A percentile compares a stretch with the other conserved stretches of the same genome.
Conservation (phyloP, 2,888 invertebrate genomes). For the Torymus tubicola region DNA sequence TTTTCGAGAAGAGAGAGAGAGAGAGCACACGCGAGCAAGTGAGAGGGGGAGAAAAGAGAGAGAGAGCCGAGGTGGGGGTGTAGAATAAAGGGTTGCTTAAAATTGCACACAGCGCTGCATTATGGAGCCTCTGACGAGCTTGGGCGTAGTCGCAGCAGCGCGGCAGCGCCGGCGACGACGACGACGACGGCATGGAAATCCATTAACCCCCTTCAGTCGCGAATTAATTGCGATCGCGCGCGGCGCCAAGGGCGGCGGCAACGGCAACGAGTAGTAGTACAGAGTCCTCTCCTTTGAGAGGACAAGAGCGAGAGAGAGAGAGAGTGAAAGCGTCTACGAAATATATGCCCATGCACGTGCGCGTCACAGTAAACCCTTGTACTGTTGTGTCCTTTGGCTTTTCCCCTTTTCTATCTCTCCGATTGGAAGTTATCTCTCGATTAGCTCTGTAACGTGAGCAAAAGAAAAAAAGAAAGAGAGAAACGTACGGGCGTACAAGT, state of each 20-base stretch:
- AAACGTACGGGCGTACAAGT: not conserved
- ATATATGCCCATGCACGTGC: slow-evolving; percentile 45
- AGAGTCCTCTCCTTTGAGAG: slow-evolving; percentile 63
- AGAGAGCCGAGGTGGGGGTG: slow-evolving; percentile 64
- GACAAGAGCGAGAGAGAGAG: not conserved
- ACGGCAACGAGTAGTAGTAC: too few species aligned
- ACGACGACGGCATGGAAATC: slow-evolving; percentile 72
- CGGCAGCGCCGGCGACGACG: slow-evolving; percentile 66
- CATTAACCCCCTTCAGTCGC: slow-evolving; percentile 73
- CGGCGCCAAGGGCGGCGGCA: slow-evolving; percentile 66
- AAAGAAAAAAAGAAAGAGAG: slow-evolving; percentile 26
- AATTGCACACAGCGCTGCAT: slow-evolving; percentile 75
- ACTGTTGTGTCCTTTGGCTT: slow-evolving; percentile 48
- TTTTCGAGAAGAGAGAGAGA: slow-evolving; percentile 56
- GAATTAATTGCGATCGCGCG: slow-evolving; percentile 74
- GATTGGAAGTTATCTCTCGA: slow-evolving; percentile 51
- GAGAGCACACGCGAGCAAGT: slow-evolving; percentile 54
- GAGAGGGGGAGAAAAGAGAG: slow-evolving; percentile 64
- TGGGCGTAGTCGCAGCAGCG: slow-evolving; percentile 52
- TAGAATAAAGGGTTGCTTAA: slow-evolving; percentile 75
- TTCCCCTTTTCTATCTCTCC: slow-evolving; percentile 3
- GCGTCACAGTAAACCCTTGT: not conserved
- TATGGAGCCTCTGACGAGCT: slow-evolving; percentile 74
- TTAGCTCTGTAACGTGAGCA: slow-evolving; percentile 46
- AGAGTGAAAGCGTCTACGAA: slow-evolving; percentile 7